These are phyloP conservation scores for Guaruba guarouba DNA, from an alignment of 2,113 vertebrate species.

Conservation along the genomic window DNA sequence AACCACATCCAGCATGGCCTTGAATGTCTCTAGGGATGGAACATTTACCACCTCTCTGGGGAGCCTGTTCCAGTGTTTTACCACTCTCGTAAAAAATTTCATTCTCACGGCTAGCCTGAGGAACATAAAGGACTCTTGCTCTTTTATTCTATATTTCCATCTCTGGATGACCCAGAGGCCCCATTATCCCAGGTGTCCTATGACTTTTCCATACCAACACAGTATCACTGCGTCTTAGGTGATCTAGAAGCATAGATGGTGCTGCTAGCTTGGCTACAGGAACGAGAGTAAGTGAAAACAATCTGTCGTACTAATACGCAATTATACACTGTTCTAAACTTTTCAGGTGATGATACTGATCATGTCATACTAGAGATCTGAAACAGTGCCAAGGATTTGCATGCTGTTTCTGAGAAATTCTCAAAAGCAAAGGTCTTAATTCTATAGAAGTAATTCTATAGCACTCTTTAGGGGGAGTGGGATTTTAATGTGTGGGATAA, in stretches of 20 bases:
- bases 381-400: not conserved
- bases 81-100: not conserved
- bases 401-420: not conserved
- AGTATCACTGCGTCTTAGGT: not conserved
- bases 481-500: not conserved
- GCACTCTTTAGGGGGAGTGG: not conserved
- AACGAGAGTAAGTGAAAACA: not conserved
- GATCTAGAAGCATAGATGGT: not conserved
- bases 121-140: not conserved
- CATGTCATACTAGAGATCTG: not conserved
- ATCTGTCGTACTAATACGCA: not conserved
- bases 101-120: not conserved
- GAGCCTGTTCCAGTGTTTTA: not conserved
- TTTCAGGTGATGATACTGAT: not conserved
- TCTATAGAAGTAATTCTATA: not conserved
- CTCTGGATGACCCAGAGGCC: not conserved
- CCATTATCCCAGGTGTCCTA: not conserved
- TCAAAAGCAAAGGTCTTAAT: not conserved
- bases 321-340: not conserved
- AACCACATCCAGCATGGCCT: not conserved
- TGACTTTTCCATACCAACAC: not conserved
- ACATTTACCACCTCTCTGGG: not conserved
- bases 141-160: not conserved
- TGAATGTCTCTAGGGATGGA: not conserved
- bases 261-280: not conserved